Evolutionary conservation across 1,140 invertebrate genomes (phyloP).

Genomic region (Calephelis nemesis): DNA sequence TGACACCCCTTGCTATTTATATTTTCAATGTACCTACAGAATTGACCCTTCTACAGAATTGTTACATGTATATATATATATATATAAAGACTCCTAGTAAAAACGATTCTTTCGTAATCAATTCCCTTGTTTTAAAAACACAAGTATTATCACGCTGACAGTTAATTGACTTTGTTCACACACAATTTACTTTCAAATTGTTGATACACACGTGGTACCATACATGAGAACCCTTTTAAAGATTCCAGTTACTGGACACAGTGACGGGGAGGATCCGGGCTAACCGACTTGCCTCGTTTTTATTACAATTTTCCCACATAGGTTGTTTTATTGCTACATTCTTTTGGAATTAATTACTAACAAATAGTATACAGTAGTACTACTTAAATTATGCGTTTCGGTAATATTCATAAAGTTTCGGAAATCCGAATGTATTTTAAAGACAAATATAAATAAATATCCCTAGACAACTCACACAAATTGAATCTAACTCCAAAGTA

Average conservation of each 20-base stretch:
- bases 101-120: background rate
- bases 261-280: conserved; percentile 63
- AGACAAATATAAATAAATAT: no score
- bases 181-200: conserved; percentile 39
- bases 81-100: background rate
- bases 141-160: conserved; percentile 1
- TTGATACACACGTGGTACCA: conserved; percentile 49
- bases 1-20: no score
- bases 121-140: background rate
- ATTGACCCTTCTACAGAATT: no score
- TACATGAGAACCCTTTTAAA: conserved; percentile 68
- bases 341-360: background rate
- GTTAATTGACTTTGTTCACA: conserved; percentile 42
- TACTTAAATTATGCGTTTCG: no score
- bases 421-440: no score
- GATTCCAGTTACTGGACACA: conserved; percentile 49
- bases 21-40: no score
- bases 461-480: no score
- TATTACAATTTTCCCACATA: conserved; percentile 46
- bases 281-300: conserved; percentile 53
- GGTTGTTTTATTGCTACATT: conserved; percentile 11
- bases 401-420: no score
- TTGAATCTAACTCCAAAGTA: no score
- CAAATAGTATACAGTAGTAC: no score
- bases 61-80: no score